Percentiles rank a stretch among this genome's conserved stretches.
phyloP scores from a whole-genome alignment of 2,113 vertebrate genomes.

The Oostethus manadensis region DNA sequence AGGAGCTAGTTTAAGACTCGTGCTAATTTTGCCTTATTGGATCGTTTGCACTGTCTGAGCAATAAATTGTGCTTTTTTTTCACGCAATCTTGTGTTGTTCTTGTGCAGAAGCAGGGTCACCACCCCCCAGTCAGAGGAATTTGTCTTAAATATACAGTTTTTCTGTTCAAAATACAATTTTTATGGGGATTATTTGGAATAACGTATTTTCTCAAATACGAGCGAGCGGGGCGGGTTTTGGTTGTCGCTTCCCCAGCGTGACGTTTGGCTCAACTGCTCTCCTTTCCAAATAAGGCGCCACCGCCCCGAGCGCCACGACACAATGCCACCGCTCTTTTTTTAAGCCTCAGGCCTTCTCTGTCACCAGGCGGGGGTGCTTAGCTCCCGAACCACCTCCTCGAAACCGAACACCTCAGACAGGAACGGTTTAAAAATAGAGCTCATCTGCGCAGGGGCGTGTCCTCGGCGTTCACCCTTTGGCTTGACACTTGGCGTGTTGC shows the following conservation, averaged over 20 bases:
- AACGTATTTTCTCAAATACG: background rate
- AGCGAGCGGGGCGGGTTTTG: background rate
- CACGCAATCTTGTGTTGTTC: conserved; percentile 12
- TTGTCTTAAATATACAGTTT: background rate
- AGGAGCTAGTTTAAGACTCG: background rate
- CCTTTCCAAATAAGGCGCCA: conserved; percentile 62
- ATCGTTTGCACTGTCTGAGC: conserved; percentile 31
- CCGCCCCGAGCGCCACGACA: conserved; percentile 26
- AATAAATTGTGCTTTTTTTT: conserved; percentile 47
- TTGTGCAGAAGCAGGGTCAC: background rate
- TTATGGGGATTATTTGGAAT: too few relatives aligned
- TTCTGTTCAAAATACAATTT: too few relatives aligned
- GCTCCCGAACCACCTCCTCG: conserved; percentile 18
- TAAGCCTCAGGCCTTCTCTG: conserved; percentile 35
- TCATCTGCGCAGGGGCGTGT: conserved; percentile 64
- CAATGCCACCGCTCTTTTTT: conserved; percentile 65
- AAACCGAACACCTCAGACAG: conserved; percentile 63
- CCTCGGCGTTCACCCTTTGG: conserved; percentile 1
- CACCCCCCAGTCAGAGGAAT: background rate
- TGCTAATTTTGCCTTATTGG: background rate
- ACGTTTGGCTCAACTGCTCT: conserved; percentile 9
- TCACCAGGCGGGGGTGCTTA: conserved; percentile 21
- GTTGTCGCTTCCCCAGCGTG: background rate
- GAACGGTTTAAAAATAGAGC: conserved; percentile 69
- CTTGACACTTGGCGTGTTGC: background rate